Percentiles rank a stretch among this genome's conserved stretches.
Conservation (phyloP, 2,797 vertebrate species). For the Myotis findleyi region DNA sequence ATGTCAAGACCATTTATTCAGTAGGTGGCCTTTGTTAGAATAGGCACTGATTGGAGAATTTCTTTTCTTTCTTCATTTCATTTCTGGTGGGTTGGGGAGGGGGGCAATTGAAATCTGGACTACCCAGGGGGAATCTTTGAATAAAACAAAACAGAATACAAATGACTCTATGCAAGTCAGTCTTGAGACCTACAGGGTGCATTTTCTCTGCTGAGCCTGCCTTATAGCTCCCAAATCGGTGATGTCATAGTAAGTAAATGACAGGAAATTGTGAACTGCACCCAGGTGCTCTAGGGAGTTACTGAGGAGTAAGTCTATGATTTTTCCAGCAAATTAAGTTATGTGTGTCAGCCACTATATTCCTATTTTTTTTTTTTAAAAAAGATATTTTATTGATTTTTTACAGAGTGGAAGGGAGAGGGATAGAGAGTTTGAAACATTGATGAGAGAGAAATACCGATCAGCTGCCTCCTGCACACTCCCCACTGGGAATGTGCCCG, state of each 20-base stretch:
- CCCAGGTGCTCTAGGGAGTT: conserved; percentile 66
- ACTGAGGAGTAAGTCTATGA: conserved; percentile 59
- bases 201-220: conserved; percentile 68
- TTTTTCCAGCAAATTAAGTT: conserved; percentile 52
- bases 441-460: too few species aligned
- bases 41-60: conserved; percentile 58
- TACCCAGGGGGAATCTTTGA: conserved; percentile 63
- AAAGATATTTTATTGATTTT: too few species aligned
- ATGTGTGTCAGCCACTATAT: background rate
- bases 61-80: conserved; percentile 56
- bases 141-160: conserved; percentile 62
- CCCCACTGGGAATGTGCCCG: too few species aligned
- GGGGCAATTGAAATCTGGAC: conserved; percentile 16
- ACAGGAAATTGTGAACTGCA: conserved; percentile 75
- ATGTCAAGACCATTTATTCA: conserved; percentile 68
- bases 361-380: too few species aligned
- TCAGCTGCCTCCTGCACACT: too few species aligned
- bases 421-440: too few species aligned
- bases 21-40: conserved; percentile 71
- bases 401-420: too few species aligned
- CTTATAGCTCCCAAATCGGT: conserved; percentile 74
- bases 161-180: conserved; percentile 24
- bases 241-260: conserved; percentile 85
- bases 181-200: conserved; percentile 52
- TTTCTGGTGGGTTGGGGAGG: conserved; percentile 50